Percentiles rank a stretch among this genome's conserved stretches.
These are phyloP conservation scores for Electrophaes corylata DNA, from an alignment of 2,888 invertebrate species.

Conservation along the genomic window DNA sequence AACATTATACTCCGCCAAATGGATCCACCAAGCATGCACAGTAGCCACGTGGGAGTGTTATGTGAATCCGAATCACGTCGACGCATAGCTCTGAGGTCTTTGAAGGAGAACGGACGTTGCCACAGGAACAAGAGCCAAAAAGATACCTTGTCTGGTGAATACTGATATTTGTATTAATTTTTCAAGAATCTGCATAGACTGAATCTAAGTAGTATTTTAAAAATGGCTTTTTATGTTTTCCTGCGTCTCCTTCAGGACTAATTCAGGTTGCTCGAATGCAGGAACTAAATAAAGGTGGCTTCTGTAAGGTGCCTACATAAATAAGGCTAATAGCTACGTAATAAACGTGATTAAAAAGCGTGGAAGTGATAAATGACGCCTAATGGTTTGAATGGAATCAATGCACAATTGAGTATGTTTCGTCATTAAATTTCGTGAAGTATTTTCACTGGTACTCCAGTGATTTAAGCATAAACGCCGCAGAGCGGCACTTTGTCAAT, in stretches of 20 bases:
- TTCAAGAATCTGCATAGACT: background rate
- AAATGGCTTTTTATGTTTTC: background rate
- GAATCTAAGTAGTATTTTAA: background rate
- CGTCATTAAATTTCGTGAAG: constrained; percentile 13
- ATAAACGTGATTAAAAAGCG: constrained; percentile 6
- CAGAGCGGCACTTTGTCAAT: constrained; percentile 37
- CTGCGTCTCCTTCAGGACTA: background rate
- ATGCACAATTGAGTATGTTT: constrained; percentile 6
- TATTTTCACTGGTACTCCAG: constrained; percentile 20
- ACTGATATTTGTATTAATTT: background rate
- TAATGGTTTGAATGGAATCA: constrained; percentile 4
- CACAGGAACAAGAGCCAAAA: background rate
- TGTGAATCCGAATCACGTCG: background rate
- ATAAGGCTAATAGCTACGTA: background rate
- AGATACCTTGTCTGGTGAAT: background rate
- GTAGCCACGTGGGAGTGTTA: background rate
- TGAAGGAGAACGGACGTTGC: background rate
- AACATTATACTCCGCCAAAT: background rate
- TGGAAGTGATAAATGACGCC: constrained; percentile 14
- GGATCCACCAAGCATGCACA: background rate
- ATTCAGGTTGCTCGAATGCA: background rate
- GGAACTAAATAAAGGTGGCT: background rate
- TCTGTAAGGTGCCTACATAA: background rate
- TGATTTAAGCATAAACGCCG: constrained; percentile 33
- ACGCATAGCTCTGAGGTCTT: background rate